These are phyloP conservation scores for Tetrax tetrax DNA, from an alignment of 2,113 vertebrate species.

Conservation along the genomic window DNA sequence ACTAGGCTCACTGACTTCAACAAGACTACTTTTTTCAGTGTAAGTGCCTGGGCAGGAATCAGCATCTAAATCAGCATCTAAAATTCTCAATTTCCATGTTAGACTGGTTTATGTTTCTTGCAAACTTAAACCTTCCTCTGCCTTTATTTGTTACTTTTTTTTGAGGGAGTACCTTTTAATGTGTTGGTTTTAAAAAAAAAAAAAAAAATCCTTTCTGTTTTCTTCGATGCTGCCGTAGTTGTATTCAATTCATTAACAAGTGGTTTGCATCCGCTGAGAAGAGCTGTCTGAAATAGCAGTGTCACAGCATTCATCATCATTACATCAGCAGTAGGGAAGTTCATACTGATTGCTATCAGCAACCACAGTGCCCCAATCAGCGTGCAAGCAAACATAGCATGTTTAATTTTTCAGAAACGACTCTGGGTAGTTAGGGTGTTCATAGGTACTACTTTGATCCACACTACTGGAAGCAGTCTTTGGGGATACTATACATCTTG, in stretches of 20 bases:
- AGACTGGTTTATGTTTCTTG: neutral
- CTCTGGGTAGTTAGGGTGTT: constrained; percentile 60
- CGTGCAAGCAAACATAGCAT: constrained; percentile 75
- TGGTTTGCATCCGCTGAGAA: constrained; percentile 81
- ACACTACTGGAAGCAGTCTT: constrained; percentile 51
- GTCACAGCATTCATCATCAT: constrained; percentile 91
- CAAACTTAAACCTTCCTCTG: neutral
- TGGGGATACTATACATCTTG: constrained; percentile 51
- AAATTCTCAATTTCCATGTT: neutral
- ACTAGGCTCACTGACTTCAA: neutral
- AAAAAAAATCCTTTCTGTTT: constrained; percentile 4
- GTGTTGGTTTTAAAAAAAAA: neutral
- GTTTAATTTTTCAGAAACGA: constrained; percentile 71
- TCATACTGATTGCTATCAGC: constrained; percentile 87
- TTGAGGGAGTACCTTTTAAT: neutral
- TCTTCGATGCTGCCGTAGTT: constrained; percentile 71
- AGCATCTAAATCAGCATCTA: neutral
- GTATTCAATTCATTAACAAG: constrained; percentile 86
- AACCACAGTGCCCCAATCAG: constrained; percentile 72
- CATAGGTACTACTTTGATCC: constrained; percentile 54
- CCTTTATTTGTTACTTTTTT: constrained; percentile 13
- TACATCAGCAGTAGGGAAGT: constrained; percentile 91
- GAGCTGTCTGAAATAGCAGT: constrained; percentile 78
- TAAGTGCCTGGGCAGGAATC: neutral
- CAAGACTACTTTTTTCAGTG: neutral